A percentile compares a stretch with the other conserved stretches of the same genome.
These are phyloP conservation scores for Drosophila rhopaloa DNA, from an alignment of 1,140 invertebrate species.

Conservation along the genomic window DNA sequence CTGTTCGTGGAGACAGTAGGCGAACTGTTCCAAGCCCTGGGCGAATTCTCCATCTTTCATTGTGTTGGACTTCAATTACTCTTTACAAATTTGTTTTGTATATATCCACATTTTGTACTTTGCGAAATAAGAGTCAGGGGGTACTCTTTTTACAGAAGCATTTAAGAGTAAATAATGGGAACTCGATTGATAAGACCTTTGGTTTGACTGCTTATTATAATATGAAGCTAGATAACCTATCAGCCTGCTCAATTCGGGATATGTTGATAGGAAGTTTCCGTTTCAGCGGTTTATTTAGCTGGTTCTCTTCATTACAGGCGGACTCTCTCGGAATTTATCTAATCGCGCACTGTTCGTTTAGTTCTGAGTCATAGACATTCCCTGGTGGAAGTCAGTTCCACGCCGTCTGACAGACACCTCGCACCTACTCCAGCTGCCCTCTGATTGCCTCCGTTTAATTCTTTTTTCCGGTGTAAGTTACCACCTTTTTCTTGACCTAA, in stretches of 20 bases:
- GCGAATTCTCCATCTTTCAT: conserved; percentile 24
- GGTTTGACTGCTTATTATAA: background rate
- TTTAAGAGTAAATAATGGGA: background rate
- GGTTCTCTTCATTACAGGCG: background rate
- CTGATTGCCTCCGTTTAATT: background rate
- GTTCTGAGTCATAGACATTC: conserved; percentile 29
- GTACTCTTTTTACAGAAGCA: background rate
- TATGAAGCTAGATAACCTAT: conserved; percentile 4
- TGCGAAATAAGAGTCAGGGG: background rate
- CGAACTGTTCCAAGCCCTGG: conserved; percentile 42
- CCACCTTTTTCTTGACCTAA: background rate
- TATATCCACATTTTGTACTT: background rate
- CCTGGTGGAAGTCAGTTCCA: conserved; percentile 20
- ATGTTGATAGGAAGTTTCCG: background rate
- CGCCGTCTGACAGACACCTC: conserved; percentile 8
- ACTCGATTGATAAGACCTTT: background rate
- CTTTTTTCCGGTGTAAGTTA: conserved; percentile 39
- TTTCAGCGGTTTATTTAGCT: conserved; percentile 2
- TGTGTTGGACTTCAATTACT: background rate
- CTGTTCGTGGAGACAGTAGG: conserved; percentile 30
- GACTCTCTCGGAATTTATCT: conserved; percentile 44
- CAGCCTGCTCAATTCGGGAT: background rate
- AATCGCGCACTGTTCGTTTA: conserved; percentile 18
- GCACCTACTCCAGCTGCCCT: background rate
- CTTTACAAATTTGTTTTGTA: background rate